Base-by-base conservation (phyloP, 1,140 invertebrate genomes). In the Triops longicaudatus region DNA sequence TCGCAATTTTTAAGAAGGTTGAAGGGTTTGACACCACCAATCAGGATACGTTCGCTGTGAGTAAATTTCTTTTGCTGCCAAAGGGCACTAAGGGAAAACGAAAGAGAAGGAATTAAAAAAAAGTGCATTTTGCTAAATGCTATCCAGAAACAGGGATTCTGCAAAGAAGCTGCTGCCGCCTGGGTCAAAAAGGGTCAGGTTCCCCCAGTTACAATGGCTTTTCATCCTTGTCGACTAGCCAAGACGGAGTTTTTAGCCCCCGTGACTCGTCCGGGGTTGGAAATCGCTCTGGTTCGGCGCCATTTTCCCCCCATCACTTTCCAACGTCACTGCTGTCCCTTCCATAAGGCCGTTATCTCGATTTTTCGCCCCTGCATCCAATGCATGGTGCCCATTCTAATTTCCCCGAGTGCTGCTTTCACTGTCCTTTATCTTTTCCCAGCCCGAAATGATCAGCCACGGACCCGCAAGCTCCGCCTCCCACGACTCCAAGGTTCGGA, bases 401-500 rank as follows among this genome's bases (percentile, higher is more conserved):
- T 26, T 63, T 50, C 26, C 7, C 26, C n/a, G 28, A 5, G 3
- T 26, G 43, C 17, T 9, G 10, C 14, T 75, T 31, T 75, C 44
- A 75, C 37, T 75, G 74, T 17, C 42, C 37, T 73, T 77, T 77
- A 26, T 77, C 76, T 77, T 77, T 77, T 9, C 28, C 74, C 27
- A 75, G 44, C n/a, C 74, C 74, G n/a, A 75, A 75, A 42, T 41
- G 74, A 42, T 75, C 74, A n/a, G 37, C 50, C 50, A 63, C 50
- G 50, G 50, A 63, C 6, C 50, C 74, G 74, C 73, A 72, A 26
- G 74, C 75, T n/a, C 43, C 74, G 10, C 76, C 78, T 0, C 71
- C 76, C 26, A 73, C 76, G 6, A 76, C 71, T 14, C 50, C 74
- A 17, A 77, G 41, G 71, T 78, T 78, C 22, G 94, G 94, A 83